These are phyloP conservation scores for Mobula hypostoma DNA, from an alignment of 2,113 vertebrate species.

Conservation along the genomic window DNA sequence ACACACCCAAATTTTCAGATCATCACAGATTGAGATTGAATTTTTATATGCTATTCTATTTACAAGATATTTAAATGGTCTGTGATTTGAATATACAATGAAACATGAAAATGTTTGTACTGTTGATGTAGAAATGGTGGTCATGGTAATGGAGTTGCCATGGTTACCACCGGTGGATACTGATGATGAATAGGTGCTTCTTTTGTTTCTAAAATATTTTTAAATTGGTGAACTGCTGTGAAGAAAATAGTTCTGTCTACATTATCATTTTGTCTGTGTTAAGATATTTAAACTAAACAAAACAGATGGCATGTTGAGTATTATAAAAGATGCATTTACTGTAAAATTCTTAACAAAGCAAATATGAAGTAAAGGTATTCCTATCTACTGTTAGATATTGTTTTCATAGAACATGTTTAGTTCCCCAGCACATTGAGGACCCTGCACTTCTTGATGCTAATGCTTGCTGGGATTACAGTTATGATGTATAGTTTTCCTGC, in stretches of 20 bases:
- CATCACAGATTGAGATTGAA: neutral
- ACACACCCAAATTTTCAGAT: neutral
- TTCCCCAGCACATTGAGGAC: neutral
- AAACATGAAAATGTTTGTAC: neutral
- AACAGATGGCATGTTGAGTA: neutral
- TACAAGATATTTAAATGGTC: neutral
- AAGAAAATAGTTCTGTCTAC: neutral
- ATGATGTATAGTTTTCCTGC: neutral
- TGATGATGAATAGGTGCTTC: neutral
- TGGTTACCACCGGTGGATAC: neutral
- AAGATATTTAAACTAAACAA: neutral
- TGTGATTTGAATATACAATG: neutral
- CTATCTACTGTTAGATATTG: neutral
- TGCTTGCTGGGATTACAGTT: neutral
- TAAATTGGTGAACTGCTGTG: slow-evolving; percentile 6
- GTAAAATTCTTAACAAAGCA: neutral
- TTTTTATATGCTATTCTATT: neutral
- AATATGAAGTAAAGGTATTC: neutral
- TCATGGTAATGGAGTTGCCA: slow-evolving; percentile 9
- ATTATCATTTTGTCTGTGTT: neutral
- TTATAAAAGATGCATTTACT: neutral
- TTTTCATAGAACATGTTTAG: neutral
- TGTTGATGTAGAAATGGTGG: slow-evolving; percentile 2
- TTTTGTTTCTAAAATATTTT: neutral
- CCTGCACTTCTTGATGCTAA: neutral